These are phyloP conservation scores for Poecile montanus DNA, from an alignment of 2,797 vertebrate genomes.

Conservation along the genomic window DNA sequence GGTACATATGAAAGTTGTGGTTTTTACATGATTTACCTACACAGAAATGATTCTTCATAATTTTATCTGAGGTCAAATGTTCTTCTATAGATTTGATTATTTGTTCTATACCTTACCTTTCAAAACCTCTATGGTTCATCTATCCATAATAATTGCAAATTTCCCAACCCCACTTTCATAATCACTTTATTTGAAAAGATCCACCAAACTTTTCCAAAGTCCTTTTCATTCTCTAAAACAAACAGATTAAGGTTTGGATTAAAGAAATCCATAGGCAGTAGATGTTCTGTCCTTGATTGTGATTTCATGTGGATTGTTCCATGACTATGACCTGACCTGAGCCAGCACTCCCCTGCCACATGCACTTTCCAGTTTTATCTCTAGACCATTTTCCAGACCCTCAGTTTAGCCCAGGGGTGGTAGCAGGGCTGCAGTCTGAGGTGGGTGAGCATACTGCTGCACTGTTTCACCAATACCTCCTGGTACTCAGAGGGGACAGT, in stretches of 20 bases:
- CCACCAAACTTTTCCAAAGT: neutral
- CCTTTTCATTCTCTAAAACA: neutral
- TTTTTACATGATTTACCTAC: neutral
- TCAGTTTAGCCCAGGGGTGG: neutral
- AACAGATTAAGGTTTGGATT: neutral
- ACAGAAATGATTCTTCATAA: neutral
- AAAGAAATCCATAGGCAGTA: neutral
- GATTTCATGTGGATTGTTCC: neutral
- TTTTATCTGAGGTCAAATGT: neutral
- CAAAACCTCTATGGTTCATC: neutral
- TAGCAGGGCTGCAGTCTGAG: neutral
- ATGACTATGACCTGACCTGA: neutral
- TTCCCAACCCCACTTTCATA: neutral
- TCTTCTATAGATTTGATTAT: neutral
- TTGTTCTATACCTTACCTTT: neutral
- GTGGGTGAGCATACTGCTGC: neutral
- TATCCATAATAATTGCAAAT: neutral
- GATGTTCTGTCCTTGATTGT: neutral
- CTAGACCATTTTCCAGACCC: neutral
- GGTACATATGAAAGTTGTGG: neutral
- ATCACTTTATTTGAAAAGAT: neutral
- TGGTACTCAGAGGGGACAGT: neutral
- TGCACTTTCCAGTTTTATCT: neutral
- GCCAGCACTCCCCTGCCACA: neutral
- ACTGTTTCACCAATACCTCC: neutral